Base-by-base conservation (phyloP, 2,113 vertebrate genomes). In the Galemys pyrenaicus region DNA sequence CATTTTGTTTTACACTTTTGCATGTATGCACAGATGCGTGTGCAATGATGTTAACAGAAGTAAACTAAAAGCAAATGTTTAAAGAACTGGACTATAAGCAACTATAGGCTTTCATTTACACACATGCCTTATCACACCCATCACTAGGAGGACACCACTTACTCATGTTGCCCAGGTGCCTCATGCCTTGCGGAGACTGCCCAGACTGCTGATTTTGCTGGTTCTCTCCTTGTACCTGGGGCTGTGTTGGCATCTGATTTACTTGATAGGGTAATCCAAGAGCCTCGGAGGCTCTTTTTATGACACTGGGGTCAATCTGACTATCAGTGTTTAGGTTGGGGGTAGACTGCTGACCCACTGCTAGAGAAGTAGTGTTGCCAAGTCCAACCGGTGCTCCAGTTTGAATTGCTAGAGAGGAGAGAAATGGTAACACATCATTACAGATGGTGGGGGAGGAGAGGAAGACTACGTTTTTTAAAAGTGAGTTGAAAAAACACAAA, bases 221-320 rank as follows among this genome's bases (percentile, higher is more conserved):
- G 93, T 74, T 98, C 97, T 98, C 98, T 60, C 98, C 98, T 97
- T 98, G 98, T 71, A 98, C 97, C 97, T 99, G 99, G 13, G 99
- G 93, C 95, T 99, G 99, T 0, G 98, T 98, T n/a, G 98, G 98
- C 96, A 99, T 98, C 98, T 99, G 99, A 97, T 98, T 99, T 78
- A 99, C 99, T 97, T 99, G 99, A 98, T 99, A 99, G 62, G 99
- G 99, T 65, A 99, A 99, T 73, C 99, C 99, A 0, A 99, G 99
- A 11, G 99, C 99, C 51, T 99, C 99, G 0, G 99, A 99, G 49
- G 99, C 99, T 94, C 99, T 98, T 97, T 99, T 99, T 74, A 99
- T 99, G 77, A 99, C 99, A 97, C 99, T 99, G 84, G 99, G 99
- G 97, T 99, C 99, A 89, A 99, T 99, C 98, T 99, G 99, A 98